A percentile compares a stretch with the other conserved stretches of the same genome.
phyloP scores from a whole-genome alignment of 2,113 vertebrate genomes.

The Macrotus californicus region DNA sequence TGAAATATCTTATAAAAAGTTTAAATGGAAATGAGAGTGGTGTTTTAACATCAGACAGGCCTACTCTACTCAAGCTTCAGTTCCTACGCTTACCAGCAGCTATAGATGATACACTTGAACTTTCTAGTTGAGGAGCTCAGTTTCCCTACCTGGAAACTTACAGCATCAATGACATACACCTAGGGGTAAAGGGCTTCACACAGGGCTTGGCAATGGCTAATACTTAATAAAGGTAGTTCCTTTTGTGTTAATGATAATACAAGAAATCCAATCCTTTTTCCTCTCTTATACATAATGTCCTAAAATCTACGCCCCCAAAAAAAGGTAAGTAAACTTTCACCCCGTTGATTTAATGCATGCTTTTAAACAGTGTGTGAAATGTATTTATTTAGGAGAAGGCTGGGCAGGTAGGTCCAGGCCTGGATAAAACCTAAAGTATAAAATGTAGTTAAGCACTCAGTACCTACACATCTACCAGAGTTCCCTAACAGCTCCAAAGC shows the following conservation, averaged over 20 bases:
- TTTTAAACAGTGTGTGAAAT: background rate
- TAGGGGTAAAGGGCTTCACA: background rate
- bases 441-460: background rate
- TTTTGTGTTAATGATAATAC: background rate
- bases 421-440: background rate
- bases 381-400: background rate
- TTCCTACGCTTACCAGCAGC: background rate
- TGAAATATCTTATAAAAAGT: conserved; percentile 13
- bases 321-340: background rate
- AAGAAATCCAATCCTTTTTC: background rate
- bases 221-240: background rate
- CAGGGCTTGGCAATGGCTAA: background rate
- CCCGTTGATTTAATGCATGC: background rate
- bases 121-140: conserved; percentile 3
- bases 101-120: background rate
- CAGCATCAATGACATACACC: background rate
- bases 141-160: background rate
- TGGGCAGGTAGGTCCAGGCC: background rate
- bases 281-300: background rate
- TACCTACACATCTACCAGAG: background rate
- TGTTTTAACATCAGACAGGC: background rate
- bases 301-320: background rate
- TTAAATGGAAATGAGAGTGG: conserved; percentile 3
- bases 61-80: background rate
- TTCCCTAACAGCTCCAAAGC: background rate